These are phyloP conservation scores for Hycleus phaleratus DNA, from an alignment of 1,140 invertebrate genomes.

Conservation along the genomic window DNA sequence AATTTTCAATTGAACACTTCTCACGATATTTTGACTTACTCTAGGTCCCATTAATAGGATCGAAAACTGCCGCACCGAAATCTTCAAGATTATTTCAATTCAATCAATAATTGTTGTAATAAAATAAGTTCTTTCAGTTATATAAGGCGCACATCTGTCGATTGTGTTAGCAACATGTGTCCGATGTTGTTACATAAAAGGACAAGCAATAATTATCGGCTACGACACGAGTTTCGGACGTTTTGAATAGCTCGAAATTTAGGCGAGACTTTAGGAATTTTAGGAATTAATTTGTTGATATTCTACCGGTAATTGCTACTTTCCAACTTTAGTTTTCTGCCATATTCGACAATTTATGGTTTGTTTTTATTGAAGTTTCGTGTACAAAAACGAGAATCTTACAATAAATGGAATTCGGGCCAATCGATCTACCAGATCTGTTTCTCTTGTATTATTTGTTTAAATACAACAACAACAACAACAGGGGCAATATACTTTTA, in stretches of 20 bases:
- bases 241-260: background rate
- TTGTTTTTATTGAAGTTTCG: slow-evolving; percentile 17
- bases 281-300: no score
- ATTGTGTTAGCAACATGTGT: no score
- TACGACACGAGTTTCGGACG: background rate
- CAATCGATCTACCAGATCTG: slow-evolving; percentile 15
- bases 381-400: background rate
- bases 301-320: background rate
- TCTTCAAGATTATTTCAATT: no score
- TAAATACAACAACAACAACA: no score
- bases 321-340: background rate
- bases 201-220: no score
- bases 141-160: no score
- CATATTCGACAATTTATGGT: slow-evolving; percentile 15
- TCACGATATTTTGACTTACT: slow-evolving; percentile 14
- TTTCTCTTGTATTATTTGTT: background rate
- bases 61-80: no score
- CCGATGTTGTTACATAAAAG: no score
- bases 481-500: slow-evolving; percentile 3
- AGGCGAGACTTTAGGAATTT: no score
- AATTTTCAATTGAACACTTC: background rate
- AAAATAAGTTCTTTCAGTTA: no score
- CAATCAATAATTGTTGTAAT: no score
- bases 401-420: slow-evolving; percentile 14
- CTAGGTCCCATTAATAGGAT: background rate